phyloP scores from a whole-genome alignment of 2,797 vertebrate genomes.

The Artibeus jamaicensis region DNA sequence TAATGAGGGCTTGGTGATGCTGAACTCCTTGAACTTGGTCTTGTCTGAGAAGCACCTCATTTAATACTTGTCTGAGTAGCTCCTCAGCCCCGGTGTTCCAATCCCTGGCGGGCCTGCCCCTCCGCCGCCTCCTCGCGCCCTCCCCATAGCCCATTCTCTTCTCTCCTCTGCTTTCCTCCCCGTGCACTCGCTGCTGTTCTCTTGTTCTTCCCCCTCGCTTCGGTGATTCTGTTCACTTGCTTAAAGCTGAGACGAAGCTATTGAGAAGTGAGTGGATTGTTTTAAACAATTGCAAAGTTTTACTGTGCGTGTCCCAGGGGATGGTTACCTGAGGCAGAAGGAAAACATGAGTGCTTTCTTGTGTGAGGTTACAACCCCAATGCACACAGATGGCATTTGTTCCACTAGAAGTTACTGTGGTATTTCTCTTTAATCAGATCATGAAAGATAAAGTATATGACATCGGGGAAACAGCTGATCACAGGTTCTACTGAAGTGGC shows the following conservation, averaged over 20 bases:
- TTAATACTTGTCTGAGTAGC: background rate
- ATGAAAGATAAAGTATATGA: background rate
- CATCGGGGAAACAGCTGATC: background rate
- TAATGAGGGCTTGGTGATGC: too few relatives aligned
- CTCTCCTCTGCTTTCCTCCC: background rate
- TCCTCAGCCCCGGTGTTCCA: background rate
- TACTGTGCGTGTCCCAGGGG: background rate
- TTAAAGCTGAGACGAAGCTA: background rate
- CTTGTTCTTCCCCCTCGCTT: background rate
- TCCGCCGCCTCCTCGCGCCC: fast-evolving
- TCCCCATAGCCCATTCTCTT: background rate
- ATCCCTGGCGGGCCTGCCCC: background rate
- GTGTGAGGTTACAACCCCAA: background rate
- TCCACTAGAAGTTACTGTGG: background rate
- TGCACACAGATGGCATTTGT: background rate
- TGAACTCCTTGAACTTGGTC: too few relatives aligned
- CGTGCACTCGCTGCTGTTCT: background rate
- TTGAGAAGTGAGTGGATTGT: background rate
- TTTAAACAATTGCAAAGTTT: background rate
- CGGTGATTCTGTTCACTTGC: background rate
- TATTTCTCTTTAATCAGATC: background rate
- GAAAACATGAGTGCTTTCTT: background rate
- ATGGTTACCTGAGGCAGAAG: background rate
- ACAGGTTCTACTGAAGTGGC: background rate
- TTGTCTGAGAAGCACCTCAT: too few relatives aligned